Evolutionary conservation across 2,888 invertebrate species (phyloP).

Genomic region (Disparrhopalites patrizii): DNA sequence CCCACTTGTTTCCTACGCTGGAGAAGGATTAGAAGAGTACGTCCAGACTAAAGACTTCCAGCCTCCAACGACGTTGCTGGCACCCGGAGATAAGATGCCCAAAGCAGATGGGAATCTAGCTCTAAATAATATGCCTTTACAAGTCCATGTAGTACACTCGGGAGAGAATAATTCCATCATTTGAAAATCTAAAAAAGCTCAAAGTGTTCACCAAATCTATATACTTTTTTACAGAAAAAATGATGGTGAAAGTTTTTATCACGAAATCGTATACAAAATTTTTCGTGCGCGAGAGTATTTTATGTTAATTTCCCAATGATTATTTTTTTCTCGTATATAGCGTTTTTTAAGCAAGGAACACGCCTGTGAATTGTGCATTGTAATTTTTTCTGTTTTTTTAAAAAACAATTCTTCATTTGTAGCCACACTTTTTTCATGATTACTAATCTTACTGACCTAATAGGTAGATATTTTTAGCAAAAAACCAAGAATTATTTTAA

Average conservation of each 20-base stretch:
- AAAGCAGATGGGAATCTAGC: conserved; percentile 30
- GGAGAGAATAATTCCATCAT: neutral
- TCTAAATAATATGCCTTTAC: conserved; percentile 39
- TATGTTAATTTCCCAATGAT: conserved; percentile 17
- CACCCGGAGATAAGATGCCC: conserved; percentile 35
- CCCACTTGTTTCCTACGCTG: conserved; percentile 82
- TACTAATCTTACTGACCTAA: neutral
- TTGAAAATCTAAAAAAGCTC: conserved; percentile 10
- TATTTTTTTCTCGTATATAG: conserved; percentile 12
- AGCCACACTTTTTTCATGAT: neutral
- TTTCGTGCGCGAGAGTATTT: neutral
- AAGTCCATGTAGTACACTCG: conserved; percentile 33
- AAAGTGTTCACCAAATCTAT: conserved; percentile 23
- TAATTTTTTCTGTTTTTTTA: neutral
- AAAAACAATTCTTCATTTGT: neutral
- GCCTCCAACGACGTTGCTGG: conserved; percentile 57
- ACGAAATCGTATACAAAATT: conserved; percentile 1
- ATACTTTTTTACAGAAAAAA: conserved; percentile 12
- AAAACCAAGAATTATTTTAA: neutral
- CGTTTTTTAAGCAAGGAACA: conserved; percentile 2
- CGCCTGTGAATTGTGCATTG: neutral
- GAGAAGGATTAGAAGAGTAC: conserved; percentile 71
- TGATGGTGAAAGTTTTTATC: conserved; percentile 5
- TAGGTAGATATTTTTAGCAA: conserved; percentile 2
- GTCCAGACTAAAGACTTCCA: conserved; percentile 65